These are phyloP conservation scores for Gryllus bimaculatus DNA, from an alignment of 1,140 invertebrate genomes.

Conservation along the genomic window DNA sequence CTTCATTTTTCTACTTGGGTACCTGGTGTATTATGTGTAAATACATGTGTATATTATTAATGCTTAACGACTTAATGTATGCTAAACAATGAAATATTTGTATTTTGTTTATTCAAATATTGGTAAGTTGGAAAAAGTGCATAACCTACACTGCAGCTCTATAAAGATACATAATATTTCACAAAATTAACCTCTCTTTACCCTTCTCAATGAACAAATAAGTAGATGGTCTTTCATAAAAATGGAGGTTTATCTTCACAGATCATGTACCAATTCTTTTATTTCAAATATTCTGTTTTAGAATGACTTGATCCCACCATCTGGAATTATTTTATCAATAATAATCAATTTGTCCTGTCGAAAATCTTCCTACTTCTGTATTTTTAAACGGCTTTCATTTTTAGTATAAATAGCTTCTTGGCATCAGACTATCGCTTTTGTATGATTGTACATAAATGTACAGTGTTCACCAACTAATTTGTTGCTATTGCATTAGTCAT, in stretches of 20 bases:
- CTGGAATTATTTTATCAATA: no score
- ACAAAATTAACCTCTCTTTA: no score
- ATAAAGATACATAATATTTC: neutral
- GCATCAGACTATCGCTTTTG: neutral
- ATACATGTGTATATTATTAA: neutral
- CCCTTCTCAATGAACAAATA: no score
- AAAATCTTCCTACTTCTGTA: no score
- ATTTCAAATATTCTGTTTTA: no score
- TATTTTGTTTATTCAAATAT: neutral
- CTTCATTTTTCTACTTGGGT: neutral
- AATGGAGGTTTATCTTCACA: no score
- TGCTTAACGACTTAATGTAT: neutral
- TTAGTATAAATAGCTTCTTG: neutral
- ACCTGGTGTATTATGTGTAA: conserved; percentile 4
- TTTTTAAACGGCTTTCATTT: no score
- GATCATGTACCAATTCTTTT: no score
- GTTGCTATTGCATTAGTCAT: neutral
- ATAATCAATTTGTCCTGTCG: no score
- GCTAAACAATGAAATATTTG: neutral
- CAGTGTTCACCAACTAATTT: neutral
- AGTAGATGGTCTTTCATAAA: no score
- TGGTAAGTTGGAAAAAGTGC: neutral
- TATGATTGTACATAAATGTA: neutral
- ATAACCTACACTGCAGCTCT: neutral
- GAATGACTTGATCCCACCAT: no score